Conservation (phyloP, 2,888 invertebrate species). For the Scaptomyza parva region DNA sequence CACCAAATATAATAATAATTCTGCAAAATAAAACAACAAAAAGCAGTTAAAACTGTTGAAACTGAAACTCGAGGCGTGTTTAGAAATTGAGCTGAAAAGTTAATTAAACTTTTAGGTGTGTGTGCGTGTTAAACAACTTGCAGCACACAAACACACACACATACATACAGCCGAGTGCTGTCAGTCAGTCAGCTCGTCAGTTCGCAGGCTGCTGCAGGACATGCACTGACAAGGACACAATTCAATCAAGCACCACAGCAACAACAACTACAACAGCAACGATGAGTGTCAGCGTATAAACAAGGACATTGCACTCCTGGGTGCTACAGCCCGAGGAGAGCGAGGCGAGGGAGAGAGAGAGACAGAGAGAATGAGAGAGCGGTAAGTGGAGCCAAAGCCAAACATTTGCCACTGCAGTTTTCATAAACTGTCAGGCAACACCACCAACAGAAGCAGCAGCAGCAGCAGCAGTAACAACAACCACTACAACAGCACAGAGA, state of each 20-base stretch:
- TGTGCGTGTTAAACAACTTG: slow-evolving; percentile 39
- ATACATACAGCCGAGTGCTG: slow-evolving; percentile 32
- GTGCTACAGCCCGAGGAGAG: slow-evolving; percentile 36
- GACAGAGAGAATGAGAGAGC: background rate
- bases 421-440: slow-evolving; percentile 71
- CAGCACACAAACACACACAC: slow-evolving; percentile 42
- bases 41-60: slow-evolving; percentile 9
- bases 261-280: slow-evolving; percentile 26
- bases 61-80: slow-evolving; percentile 35
- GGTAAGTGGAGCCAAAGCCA: slow-evolving; percentile 43
- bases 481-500: slow-evolving; percentile 53
- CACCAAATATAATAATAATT: slow-evolving; percentile 17
- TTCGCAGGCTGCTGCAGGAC: slow-evolving; percentile 47
- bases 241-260: slow-evolving; percentile 72
- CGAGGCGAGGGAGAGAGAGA: background rate
- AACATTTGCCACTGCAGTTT: slow-evolving; percentile 75
- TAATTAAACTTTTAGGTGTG: slow-evolving; percentile 71
- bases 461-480: too few relatives aligned
- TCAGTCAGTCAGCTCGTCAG: slow-evolving; percentile 12
- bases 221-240: slow-evolving; percentile 76
- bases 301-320: slow-evolving; percentile 80
- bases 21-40: too few relatives aligned
- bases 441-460: slow-evolving; percentile 21
- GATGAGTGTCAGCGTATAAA: slow-evolving; percentile 71
- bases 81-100: slow-evolving; percentile 70